Base-by-base conservation (phyloP, 2,888 invertebrate genomes). In the Tachystola acroxantha region DNA sequence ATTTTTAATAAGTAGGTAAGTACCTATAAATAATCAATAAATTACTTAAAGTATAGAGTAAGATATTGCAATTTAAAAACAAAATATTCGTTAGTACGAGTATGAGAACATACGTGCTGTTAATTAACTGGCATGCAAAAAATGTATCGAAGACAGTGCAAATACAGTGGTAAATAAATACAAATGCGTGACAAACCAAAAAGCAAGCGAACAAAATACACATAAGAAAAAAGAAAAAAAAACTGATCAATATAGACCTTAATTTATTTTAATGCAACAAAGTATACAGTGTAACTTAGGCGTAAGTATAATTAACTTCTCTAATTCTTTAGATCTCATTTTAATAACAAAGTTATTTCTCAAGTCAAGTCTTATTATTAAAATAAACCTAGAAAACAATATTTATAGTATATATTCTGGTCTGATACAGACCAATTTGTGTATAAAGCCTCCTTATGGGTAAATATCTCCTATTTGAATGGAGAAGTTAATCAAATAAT, bases 351-450 rank as follows among this genome's bases (percentile, higher is more conserved):
- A 36, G 28, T 26, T 36, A 36, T 10, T 32, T 13, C n/a, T 12
- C 12, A 35, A 29, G 24, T 30, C 14, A 30, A 19, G 25, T 32
- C 29, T 38, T 37, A 41, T 36, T 34, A 41, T 27, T 37, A 36
- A 13, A 37, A 16, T 35, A 35, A 34, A 34, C 20, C 37, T 40
- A 30, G 27, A 45, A 33, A 33, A 42, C 36, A 42, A 42, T 32
- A 34, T 32, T 42, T 45, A n/a, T n/a, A 30, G 16, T 14, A 25
- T 32, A 36, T 4, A 44, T 58, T 49, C 62, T 70, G 74, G 69
- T 84, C 84, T 84, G 84, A 84, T 84, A 78, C 84, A 85, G 84
- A 84, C 71, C 80, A 78, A 57, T 39, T 49, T 64, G 57, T 50
- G 48, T 27, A 50, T 60, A 53, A 58, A 73, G 77, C 75, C 79